Base-by-base conservation (phyloP, 1,140 invertebrate genomes). In the Macrocentrus cingulum region DNA sequence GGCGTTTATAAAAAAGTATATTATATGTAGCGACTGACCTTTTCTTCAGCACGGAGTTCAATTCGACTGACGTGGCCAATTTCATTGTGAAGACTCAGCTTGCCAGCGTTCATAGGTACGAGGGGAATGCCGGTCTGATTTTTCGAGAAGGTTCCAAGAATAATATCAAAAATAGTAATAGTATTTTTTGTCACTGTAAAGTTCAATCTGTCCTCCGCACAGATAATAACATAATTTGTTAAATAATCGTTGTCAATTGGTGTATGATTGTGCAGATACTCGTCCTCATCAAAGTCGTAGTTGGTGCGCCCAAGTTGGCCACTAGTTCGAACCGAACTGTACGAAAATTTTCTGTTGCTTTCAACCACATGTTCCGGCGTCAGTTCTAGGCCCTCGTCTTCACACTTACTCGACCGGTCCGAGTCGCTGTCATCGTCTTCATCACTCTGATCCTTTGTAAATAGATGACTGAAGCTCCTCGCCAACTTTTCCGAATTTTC, bases 381-480 rank as follows among this genome's bases (percentile, higher is more conserved):
- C 4, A 71, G 45, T 61, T 75, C 71, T 19, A 73, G 34, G 67
- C 81, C 72, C 78, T 84, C 63, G 54, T 81, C 82, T 61, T 88
- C 87, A 34, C 83, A 84, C 16, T 84, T 84, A 59, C 86, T 88
- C 0, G 86, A 88, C 49, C 86, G 86, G 37, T 88, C 88, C 11
- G 84, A 85, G 57, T 88, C 86, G 65, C 86, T 89, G 23, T 83
- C 81, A 65, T 90, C 89, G 48, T 88, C 87, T 29, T 86, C 87
- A 64, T 89, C 90, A 63, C 85, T 89, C 9, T 57, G 45, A 61
- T 91, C 89, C 58, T 85, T 87, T 29, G 87, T 88, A 74, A 92
- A 91, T 54, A 92, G 77, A 76, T 91, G 87, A 50, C 85, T 85
- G 59, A 91, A 87, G 32, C 87, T 87, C 44, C 82, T 84, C 0